Evolutionary conservation across 2,113 vertebrate species (phyloP), one percentile per base, ranked within the genome.

Genomic region (Campylorhamphus procurvoides): DNA sequence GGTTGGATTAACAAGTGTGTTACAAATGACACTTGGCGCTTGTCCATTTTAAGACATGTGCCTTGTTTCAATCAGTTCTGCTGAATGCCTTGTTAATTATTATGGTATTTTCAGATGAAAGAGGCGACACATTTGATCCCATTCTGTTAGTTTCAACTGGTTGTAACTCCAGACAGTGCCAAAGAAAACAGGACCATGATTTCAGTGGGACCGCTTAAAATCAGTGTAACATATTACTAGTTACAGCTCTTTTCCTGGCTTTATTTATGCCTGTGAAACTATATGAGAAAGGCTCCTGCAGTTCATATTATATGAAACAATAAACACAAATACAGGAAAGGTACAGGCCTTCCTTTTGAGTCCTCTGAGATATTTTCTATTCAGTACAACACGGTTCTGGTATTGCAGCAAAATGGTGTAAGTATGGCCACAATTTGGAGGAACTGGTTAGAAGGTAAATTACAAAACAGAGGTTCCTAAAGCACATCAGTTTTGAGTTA

Each of bases 61-160:
- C 18, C 79, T 88, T 94, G 59, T 71, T 95, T 92, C 83, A 93
- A 94, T 93, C 79, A 93, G 79, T 96, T 92, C 76, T 92, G 76
- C 58, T 87, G 53, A 85, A 93, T 83, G 82, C 46, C 40, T 90
- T 76, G n/a, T 67, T 94, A 88, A 93, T 79, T 84, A 82, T 28
- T 37, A 5, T 39, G 84, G 75, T 0, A 0, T 90, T 87, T 94
- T 73, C 31, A 83, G 79, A 91, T 82, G 63, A 94, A 95, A 91
- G 40, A 76, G 29, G 82, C 24, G 84, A 79, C 42, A 49, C 24
- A 85, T 64, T 94, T 73, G 66, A 94, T 91, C 40, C 55, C 25
- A 18, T 63, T 12, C 29, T 76, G 1, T 71, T 71, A 42, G 7
- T 60, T 91, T 87, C 35, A 72, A 24, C 23, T 56, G 23, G 29